These are phyloP conservation scores for Argynnis bischoffii DNA, from an alignment of 2,888 invertebrate species.

Conservation along the genomic window DNA sequence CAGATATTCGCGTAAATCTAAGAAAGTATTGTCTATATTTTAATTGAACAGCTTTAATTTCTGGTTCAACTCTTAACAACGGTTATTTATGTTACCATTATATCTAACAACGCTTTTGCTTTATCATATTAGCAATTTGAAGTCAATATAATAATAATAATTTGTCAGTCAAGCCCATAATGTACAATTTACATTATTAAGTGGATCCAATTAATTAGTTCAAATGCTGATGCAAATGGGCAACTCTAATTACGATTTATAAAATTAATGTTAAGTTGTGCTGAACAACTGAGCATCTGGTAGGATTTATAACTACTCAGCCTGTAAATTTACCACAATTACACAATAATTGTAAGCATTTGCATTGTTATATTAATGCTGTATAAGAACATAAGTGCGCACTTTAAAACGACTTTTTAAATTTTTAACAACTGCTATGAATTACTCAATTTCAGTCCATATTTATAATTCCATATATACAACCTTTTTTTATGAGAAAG, in stretches of 20 bases:
- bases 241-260: constrained; percentile 58
- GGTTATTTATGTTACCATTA: too few relatives aligned
- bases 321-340: constrained; percentile 41
- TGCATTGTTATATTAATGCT: constrained; percentile 37
- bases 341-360: constrained; percentile 37
- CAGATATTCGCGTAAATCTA: too few relatives aligned
- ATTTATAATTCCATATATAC: too few relatives aligned
- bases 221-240: constrained; percentile 49
- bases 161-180: constrained; percentile 8
- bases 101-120: neutral
- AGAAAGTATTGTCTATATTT: too few relatives aligned
- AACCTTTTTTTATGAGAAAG: too few relatives aligned
- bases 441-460: neutral
- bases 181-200: constrained; percentile 20
- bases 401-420: constrained; percentile 19
- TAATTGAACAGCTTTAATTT: too few relatives aligned
- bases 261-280: constrained; percentile 55
- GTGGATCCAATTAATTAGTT: constrained; percentile 34
- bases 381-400: constrained; percentile 24
- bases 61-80: too few relatives aligned
- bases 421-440: constrained; percentile 5
- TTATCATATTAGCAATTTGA: neutral
- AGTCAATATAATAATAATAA: neutral
- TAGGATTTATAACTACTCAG: constrained; percentile 52
- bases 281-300: constrained; percentile 50